Base-by-base conservation (phyloP, 2,888 invertebrate genomes). In the Gari tellinella region DNA sequence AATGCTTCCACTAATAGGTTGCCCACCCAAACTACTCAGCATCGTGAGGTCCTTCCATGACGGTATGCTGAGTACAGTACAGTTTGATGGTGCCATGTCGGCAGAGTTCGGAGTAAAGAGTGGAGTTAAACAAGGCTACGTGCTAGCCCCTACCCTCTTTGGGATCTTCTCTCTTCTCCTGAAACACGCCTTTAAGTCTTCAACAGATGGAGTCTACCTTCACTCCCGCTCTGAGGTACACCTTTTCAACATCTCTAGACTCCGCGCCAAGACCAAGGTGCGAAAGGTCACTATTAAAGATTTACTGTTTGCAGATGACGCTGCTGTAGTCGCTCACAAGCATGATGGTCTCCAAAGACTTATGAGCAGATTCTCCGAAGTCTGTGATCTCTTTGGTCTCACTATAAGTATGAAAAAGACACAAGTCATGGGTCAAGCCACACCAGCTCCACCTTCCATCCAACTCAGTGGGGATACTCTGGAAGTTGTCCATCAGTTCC, bases 41-140 rank as follows among this genome's bases (percentile, higher is more conserved):
- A 51, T 72, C 0, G 31, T 70, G 7, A 17, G 15, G 15, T 72
- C 61, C 45, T 76, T 73, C 58, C 75, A 68, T 57, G 41, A 25
- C 8, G 45, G 45, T 12, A 52, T 31, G 4, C 31, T 31, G 5
- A 7, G 31, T 10, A 31, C 31, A 10, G 31, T 31, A 31, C 31
- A 31, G 31, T 25, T 31, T 17, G 52, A 31, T 15, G 52, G n/a
- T 15, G 37, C 12, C 23, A 19, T 23, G 21, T 52, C 52, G 2
- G 55, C 55, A 23, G 55, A 38, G 41, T 55, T 40, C 3, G 23
- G 37, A 21, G 49, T 31, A 4, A 40, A 14, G 41, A 23, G 40
- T 40, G 55, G 19, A 3, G 15, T 12, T 38, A 19, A 14, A 21
- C 55, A 12, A 31, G 31, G 31, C 31, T 31, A 10, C 10, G 31